phyloP scores from a whole-genome alignment of 2,797 vertebrate species.

The Paramormyrops hopkinsi region DNA sequence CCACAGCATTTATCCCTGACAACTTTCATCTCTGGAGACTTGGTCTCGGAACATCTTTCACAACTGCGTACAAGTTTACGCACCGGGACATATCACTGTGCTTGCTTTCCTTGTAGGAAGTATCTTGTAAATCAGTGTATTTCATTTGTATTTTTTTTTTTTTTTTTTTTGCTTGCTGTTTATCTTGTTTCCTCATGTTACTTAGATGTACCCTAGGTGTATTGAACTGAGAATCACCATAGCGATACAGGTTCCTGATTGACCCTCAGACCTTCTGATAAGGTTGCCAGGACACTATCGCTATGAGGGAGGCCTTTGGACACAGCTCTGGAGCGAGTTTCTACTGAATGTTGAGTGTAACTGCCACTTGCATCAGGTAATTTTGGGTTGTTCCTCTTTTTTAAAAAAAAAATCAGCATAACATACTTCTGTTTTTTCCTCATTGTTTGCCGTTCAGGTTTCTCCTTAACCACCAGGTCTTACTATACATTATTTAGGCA shows the following conservation, averaged over 20 bases:
- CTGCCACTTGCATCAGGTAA: constrained; percentile 1
- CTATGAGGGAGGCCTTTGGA: not conserved
- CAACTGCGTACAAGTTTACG: not conserved
- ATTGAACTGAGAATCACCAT: not conserved
- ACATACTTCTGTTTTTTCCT: not conserved
- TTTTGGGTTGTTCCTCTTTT: not conserved
- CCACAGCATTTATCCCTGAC: not conserved
- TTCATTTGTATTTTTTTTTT: not conserved
- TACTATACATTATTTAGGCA: not conserved
- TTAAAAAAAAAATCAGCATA: not conserved
- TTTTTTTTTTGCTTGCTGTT: not conserved
- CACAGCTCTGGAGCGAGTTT: not conserved
- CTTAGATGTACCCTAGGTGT: not conserved
- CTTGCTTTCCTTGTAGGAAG: not conserved
- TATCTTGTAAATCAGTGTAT: not conserved
- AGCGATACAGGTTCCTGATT: not conserved
- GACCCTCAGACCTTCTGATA: not conserved
- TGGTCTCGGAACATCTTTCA: not conserved
- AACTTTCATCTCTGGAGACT: not conserved
- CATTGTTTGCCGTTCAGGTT: not conserved
- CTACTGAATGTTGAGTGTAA: not conserved
- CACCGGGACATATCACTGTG: not conserved
- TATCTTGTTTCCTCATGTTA: not conserved
- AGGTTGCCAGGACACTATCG: not conserved
- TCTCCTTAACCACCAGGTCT: not conserved